Evolutionary conservation across 2,888 invertebrate species (phyloP), one percentile per base, ranked within the genome.

Genomic region (Sphecodes monilicornis): DNA sequence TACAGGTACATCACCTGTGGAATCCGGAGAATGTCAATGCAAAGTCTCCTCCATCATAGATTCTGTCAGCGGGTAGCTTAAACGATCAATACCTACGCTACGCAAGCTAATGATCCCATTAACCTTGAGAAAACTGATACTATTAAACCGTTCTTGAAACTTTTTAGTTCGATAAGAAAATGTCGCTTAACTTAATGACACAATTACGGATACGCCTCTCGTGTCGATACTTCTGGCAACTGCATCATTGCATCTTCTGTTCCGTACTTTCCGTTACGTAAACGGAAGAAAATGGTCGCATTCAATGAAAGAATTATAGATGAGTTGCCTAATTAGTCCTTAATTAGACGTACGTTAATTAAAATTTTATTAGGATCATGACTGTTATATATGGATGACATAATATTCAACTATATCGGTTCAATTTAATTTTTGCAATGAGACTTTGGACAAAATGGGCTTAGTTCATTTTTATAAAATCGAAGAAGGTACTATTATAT

Each of bases 1-100:
- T 74, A 26, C 32, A 71, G 50, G 36, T 72, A 71, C 60, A 80
- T 50, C 82, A 54, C 57, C 83, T 64, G 50, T 43, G 78, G 46
- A 74, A 78, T 73, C 60, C 43, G 32, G 26, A 50, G 86, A 86
- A 88, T 82, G 54, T 82, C 86, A 85, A 81, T 80, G 77, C 80
- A 69, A 69, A 57, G 78, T 66, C 75, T 71, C 8, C 18, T 22
- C 36, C 8, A 26, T 64, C 69, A 64, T 4, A 22, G 18, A 60
- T 71, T 74, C 57, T 11, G 54, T 18, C 64, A 46, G 18, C 43
- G 64, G 36, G 64, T 18, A 50, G 41, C 22, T 16, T 36, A 29
- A 84, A 75, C 22, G 43, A 6, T 18, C 29, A 41, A 11, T 22
- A 10, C 29, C 41, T 50, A 54, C 43, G 68, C 68, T 22, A 10